Conservation (phyloP, 1,140 invertebrate species). For the Drosophila nikananu region DNA sequence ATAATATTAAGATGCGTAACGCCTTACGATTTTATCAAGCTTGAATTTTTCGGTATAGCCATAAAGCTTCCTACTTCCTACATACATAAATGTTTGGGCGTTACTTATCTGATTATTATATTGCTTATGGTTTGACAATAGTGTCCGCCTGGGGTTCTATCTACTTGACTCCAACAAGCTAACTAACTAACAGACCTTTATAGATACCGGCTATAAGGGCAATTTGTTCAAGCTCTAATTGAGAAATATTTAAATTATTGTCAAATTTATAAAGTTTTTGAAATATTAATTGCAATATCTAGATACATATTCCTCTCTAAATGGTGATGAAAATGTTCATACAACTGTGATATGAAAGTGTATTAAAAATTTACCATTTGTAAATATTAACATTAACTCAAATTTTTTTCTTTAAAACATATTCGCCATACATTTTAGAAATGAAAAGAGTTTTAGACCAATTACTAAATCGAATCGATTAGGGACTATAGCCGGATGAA, state of each 20-base stretch:
- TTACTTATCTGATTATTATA: conserved; percentile 1
- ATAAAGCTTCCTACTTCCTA: neutral
- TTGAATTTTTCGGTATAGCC: neutral
- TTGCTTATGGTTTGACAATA: neutral
- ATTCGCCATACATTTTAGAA: neutral
- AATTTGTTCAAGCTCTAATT: conserved; percentile 6
- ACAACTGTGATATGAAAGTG: neutral
- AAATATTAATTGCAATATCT: neutral
- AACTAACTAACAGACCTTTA: neutral
- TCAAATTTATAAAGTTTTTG: conserved; percentile 3
- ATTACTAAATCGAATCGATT: neutral
- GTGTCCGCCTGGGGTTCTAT: conserved; percentile 10
- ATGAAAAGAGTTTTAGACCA: neutral
- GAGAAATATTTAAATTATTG: conserved; percentile 3
- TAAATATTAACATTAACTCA: neutral
- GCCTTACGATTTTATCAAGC: neutral
- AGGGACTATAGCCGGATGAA: conserved; percentile 6
- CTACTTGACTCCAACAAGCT: conserved; percentile 26
- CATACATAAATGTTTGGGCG: neutral
- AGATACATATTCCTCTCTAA: neutral
- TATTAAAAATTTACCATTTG: neutral
- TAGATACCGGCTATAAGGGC: conserved; percentile 8
- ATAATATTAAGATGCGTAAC: conserved; percentile 3
- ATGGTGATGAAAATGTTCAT: neutral
- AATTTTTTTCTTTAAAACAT: neutral